phyloP scores from a whole-genome alignment of 2,888 invertebrate species.

The Apamea sordens region DNA sequence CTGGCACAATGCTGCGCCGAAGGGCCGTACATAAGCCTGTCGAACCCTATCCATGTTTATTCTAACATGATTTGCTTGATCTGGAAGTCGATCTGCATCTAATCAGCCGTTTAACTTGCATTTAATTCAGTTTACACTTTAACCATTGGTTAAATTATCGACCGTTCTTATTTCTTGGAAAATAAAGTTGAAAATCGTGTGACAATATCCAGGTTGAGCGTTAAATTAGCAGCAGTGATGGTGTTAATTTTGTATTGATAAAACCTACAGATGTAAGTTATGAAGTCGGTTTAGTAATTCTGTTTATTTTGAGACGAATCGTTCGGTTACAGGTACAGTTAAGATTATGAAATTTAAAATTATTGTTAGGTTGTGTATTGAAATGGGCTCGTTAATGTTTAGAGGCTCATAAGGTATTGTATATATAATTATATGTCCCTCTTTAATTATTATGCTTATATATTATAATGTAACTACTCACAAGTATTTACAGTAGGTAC shows the following conservation, averaged over 20 bases:
- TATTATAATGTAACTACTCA: background rate
- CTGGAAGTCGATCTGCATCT: slow-evolving; percentile 71
- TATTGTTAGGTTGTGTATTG: slow-evolving; percentile 11
- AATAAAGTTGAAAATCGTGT: slow-evolving; percentile 22
- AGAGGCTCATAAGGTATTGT: background rate
- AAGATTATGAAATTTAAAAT: slow-evolving; percentile 39
- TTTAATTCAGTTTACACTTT: slow-evolving; percentile 58
- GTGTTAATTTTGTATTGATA: slow-evolving; percentile 65
- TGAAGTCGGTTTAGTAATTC: slow-evolving; percentile 49
- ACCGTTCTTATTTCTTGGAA: background rate
- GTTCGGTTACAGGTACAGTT: slow-evolving; percentile 34
- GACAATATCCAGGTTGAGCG: background rate
- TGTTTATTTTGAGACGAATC: slow-evolving; percentile 61
- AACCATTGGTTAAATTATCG: slow-evolving; percentile 3
- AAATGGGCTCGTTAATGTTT: slow-evolving; percentile 7
- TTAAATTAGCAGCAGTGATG: slow-evolving; percentile 51
- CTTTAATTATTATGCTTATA: background rate
- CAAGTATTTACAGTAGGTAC: background rate
- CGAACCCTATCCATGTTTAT: slow-evolving; percentile 70
- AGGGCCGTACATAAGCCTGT: slow-evolving; percentile 61
- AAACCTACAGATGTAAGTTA: slow-evolving; percentile 60
- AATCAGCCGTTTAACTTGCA: slow-evolving; percentile 69
- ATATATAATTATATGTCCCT: too few relatives aligned
- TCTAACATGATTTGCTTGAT: slow-evolving; percentile 75
- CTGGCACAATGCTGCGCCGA: slow-evolving; percentile 44